These are phyloP conservation scores for Piprites chloris DNA, from an alignment of 2,113 vertebrate genomes.

Conservation along the genomic window DNA sequence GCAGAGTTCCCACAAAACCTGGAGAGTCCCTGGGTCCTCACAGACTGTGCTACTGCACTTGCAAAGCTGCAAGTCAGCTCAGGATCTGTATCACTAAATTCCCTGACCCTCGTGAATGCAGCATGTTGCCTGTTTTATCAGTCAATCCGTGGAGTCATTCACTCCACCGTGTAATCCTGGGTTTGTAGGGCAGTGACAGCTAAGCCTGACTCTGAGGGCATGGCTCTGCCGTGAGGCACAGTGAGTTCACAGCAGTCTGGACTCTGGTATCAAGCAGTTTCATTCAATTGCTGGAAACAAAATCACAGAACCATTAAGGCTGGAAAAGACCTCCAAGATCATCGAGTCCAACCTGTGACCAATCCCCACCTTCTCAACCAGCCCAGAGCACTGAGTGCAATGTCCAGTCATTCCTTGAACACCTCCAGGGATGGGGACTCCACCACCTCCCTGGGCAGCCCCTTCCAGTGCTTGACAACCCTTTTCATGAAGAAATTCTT, in stretches of 20 bases:
- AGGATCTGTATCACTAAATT: background rate
- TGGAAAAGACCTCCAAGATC: background rate
- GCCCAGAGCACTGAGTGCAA: background rate
- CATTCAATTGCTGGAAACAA: background rate
- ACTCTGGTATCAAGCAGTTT: background rate
- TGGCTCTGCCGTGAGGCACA: accelerated
- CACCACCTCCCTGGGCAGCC: background rate
- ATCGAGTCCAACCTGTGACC: accelerated
- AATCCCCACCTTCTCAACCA: accelerated
- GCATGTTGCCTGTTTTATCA: background rate
- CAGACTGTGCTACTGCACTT: background rate
- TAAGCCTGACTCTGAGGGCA: background rate
- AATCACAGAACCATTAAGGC: background rate
- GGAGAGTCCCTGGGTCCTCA: background rate
- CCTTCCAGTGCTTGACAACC: background rate
- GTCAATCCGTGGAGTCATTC: background rate
- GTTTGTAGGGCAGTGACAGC: background rate
- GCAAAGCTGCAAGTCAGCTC: background rate
- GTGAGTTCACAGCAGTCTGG: background rate
- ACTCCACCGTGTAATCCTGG: accelerated
- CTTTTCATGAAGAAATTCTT: background rate
- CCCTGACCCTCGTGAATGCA: accelerated
- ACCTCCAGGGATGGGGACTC: background rate
- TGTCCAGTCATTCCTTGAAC: accelerated
- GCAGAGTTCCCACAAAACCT: background rate